A percentile compares a stretch with the other conserved stretches of the same genome.
Conservation (phyloP, 2,113 vertebrate species). For the Oxyruncus cristatus region DNA sequence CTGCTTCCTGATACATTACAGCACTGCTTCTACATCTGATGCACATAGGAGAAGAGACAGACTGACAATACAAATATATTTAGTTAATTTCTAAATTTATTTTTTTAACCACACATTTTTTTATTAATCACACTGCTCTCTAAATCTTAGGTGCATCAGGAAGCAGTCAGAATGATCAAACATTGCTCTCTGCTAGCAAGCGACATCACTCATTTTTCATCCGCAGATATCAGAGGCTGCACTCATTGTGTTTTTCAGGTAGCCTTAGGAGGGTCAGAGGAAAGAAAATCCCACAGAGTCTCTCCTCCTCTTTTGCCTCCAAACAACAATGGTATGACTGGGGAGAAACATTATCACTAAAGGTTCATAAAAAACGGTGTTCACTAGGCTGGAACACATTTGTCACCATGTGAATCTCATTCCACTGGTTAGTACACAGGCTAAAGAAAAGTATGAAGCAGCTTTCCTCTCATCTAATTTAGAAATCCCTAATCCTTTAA, state of each 20-base stretch:
- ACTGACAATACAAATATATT: neutral
- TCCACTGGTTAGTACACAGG: neutral
- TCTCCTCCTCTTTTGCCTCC: neutral
- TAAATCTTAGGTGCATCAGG: neutral
- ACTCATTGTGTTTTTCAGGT: neutral
- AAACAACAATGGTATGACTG: neutral
- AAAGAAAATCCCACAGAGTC: neutral
- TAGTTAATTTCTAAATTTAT: neutral
- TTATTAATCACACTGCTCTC: neutral
- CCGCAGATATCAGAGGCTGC: neutral
- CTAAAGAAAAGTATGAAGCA: neutral
- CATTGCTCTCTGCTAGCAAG: neutral
- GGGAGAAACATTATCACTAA: neutral
- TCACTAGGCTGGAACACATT: neutral
- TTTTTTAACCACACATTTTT: neutral
- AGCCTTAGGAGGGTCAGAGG: neutral
- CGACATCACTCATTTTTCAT: neutral
- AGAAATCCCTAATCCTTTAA: neutral
- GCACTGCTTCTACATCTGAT: neutral
- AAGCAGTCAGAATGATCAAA: neutral
- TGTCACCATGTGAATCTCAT: neutral
- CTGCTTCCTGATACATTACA: neutral
- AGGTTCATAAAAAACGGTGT: neutral
- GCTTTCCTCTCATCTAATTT: neutral
- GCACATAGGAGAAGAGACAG: neutral